Conservation (phyloP, 2,888 invertebrate genomes). For the Sthenelais limicola region DNA sequence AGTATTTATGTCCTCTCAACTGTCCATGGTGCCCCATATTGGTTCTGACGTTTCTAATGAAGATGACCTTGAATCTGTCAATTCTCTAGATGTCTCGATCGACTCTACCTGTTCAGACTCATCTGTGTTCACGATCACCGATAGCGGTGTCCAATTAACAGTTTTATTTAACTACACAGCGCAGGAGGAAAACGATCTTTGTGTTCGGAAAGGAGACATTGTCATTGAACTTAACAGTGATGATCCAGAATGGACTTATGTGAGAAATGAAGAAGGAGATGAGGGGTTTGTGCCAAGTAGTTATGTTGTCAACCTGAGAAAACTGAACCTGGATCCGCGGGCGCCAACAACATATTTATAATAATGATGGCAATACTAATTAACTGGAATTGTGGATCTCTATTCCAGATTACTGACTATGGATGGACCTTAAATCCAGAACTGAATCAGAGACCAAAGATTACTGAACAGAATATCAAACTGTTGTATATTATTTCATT, state of each 20-base stretch:
- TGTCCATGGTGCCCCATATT: constrained; percentile 27
- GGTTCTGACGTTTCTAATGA: constrained; percentile 18
- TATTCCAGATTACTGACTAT: too few species aligned
- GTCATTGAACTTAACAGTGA: constrained; percentile 23
- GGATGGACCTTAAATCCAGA: too few species aligned
- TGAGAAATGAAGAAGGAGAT: constrained; percentile 18
- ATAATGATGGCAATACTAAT: too few species aligned
- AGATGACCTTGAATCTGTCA: not conserved
- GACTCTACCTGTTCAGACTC: constrained; percentile 18
- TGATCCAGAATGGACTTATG: constrained; percentile 27
- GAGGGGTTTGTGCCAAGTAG: constrained; percentile 27
- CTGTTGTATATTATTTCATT: too few species aligned
- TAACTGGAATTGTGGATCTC: too few species aligned
- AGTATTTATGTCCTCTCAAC: constrained; percentile 16
- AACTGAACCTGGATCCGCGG: constrained; percentile 27
- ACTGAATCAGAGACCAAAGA: too few species aligned
- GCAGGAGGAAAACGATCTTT: constrained; percentile 16
- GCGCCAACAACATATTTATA: constrained; percentile 24
- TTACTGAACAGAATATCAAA: too few species aligned
- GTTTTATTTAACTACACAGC: constrained; percentile 10
- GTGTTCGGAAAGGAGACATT: constrained; percentile 24
- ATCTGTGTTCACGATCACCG: constrained; percentile 21
- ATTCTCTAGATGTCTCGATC: constrained; percentile 24
- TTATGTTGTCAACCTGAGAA: constrained; percentile 32
- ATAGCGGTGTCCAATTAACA: constrained; percentile 17